Evolutionary conservation across 1,140 invertebrate genomes (phyloP).

Genomic region (Danaus plexippus): DNA sequence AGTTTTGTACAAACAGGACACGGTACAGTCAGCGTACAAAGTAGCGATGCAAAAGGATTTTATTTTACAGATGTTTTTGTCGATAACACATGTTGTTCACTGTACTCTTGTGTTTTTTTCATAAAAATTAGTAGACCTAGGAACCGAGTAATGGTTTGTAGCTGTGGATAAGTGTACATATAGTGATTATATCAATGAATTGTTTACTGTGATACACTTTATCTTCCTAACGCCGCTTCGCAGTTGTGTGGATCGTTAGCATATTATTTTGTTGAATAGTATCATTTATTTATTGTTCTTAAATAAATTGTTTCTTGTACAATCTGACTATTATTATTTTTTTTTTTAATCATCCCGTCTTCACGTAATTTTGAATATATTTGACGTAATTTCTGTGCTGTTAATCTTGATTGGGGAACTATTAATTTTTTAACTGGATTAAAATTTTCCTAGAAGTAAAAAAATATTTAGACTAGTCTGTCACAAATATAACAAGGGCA

Average conservation of each 20-base stretch:
- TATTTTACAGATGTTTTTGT: too few species aligned
- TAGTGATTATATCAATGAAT: slow-evolving; percentile 24
- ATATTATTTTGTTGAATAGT: slow-evolving; percentile 48
- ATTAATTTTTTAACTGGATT: too few species aligned
- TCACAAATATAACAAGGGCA: too few species aligned
- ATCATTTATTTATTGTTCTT: slow-evolving; percentile 41
- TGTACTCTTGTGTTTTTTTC: too few species aligned
- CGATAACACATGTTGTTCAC: too few species aligned
- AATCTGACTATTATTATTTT: slow-evolving; percentile 21
- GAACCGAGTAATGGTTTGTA: neutral
- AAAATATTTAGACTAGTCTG: too few species aligned
- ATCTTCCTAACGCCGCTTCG: slow-evolving; percentile 51
- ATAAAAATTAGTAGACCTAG: too few species aligned
- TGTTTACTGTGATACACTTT: slow-evolving; percentile 55
- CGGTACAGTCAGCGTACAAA: too few species aligned
- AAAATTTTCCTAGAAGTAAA: too few species aligned
- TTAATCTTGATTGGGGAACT: slow-evolving; percentile 6
- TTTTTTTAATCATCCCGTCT: neutral
- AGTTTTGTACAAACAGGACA: too few species aligned
- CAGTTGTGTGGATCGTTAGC: slow-evolving; percentile 38
- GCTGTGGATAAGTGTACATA: slow-evolving; percentile 15
- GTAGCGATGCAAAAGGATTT: too few species aligned
- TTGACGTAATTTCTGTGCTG: slow-evolving; percentile 23
- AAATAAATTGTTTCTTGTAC: slow-evolving; percentile 35
- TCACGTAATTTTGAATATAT: slow-evolving; percentile 3